Evolutionary conservation across 2,113 vertebrate genomes (phyloP), one percentile per base, ranked within the genome.

Genomic region (Myxocyprinus asiaticus): DNA sequence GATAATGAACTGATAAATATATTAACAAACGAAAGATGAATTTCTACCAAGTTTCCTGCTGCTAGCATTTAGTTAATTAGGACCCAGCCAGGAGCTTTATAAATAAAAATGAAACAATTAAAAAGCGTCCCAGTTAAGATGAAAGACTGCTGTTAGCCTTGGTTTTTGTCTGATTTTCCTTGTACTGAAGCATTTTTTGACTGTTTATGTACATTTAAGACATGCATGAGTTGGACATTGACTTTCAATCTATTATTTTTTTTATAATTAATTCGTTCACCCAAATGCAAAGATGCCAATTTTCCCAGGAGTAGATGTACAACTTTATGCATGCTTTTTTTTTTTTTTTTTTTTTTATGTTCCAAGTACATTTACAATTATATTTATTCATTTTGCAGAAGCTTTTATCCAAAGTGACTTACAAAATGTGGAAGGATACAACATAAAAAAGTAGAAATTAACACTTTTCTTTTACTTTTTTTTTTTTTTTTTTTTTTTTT

Each of bases 111-210:
- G 69, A 86, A 81, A 80, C 62, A 82, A 77, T 82, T 85, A 72
- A 81, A 79, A 82, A 51, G 22, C 65, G 82, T 81, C 83, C 85
- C 82, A 88, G 77, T 87, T 88, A 85, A 85, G 86, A 89, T 90
- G 81, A 90, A 89, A 88, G 79, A 64, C 62, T 81, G 12, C 67
- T 85, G 87, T 87, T 81, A 85, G 78, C 77, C 81, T 87, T 86
- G 76, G 87, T 33, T 88, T 87, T 87, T 82, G 51, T 82, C 81
- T 76, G 62, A 72, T 51, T 68, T 42, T 15, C 6, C 77, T 81
- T 70, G 50, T 79, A 69, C 72, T 68, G 73, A 65, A 70, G 73
- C 66, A 79, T 66, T 67, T 78, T 77, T 69, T 55, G 10, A 33
- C 22, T 33, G 22, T 33, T n/a, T n/a, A n/a, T n/a, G n/a, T 53